Evolutionary conservation across 2,113 vertebrate species (phyloP), one percentile per base, ranked within the genome.

Genomic region (Vimba vimba): DNA sequence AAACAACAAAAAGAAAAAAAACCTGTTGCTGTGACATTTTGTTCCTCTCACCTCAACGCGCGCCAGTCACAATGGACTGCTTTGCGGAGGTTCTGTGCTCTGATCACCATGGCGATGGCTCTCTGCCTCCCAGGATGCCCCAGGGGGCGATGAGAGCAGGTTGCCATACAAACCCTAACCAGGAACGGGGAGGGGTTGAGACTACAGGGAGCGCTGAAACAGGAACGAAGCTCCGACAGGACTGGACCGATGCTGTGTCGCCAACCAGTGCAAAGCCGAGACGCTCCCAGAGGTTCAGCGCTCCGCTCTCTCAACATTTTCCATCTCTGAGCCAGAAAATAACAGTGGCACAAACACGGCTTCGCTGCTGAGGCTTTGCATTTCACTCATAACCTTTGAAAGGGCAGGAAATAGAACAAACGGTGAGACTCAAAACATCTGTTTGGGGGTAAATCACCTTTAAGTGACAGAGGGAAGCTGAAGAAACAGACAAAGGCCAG

Each of bases 1-100:
- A 94, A 94, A 93, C 93, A 95, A 94, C 66, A 92, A 94, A 94
- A 92, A 93, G 87, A 93, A 94, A 94, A 94, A 94, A 60, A 88
- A 88, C 89, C 93, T 93, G 94, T 95, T 94, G 94, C 94, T 92
- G 92, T 95, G 94, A 95, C 94, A 95, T 95, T 95, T 94, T 93
- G 93, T 93, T 95, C 92, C 92, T 93, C 93, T 93, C 93, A 95
- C 94, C 93, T 94, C 91, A 86, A 91, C 91, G 77, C 91, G 93
- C 87, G 90, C 90, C 91, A 92, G 94, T 92, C 94, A 94, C 94
- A 93, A 93, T 91, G 94, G 93, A 92, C 93, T 87, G 90, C 91
- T 92, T 92, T 92, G 92, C 91, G 86, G 87, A 92, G 91, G 91
- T 93, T 93, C 91, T 93, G 92, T 93, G 93, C 91, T 94, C 91